Percentiles rank a stretch among this genome's conserved stretches.
Evolutionary conservation across 2,113 vertebrate species (phyloP).

Genomic region (Dryoscopus gambensis): DNA sequence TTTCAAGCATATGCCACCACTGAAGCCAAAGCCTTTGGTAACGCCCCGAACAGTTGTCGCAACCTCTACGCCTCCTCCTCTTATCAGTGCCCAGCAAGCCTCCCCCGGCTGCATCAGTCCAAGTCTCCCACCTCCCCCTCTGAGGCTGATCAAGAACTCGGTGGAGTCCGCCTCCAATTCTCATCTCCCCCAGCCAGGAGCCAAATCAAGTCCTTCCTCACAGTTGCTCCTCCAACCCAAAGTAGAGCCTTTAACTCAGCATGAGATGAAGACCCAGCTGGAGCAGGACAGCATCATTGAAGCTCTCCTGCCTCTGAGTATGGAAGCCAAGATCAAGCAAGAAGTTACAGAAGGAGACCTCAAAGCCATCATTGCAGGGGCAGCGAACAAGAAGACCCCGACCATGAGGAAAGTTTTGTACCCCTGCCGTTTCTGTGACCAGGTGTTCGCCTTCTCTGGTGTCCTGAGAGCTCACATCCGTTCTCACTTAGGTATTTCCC

Average conservation of each 20-base stretch:
- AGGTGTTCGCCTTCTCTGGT: slow-evolving; percentile 90
- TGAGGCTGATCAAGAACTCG: slow-evolving; percentile 76
- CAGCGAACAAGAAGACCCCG: slow-evolving; percentile 70
- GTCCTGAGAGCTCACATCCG: slow-evolving; percentile 92
- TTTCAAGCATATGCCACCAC: slow-evolving; percentile 85
- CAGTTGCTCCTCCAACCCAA: slow-evolving; percentile 67
- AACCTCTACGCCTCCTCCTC: slow-evolving; percentile 85
- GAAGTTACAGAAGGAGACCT: slow-evolving; percentile 83
- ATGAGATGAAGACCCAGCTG: slow-evolving; percentile 74
- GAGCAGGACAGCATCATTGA: slow-evolving; percentile 84
- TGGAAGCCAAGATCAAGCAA: slow-evolving; percentile 81
- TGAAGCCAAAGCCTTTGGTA: slow-evolving; percentile 93
- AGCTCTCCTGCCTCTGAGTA: slow-evolving; percentile 75
- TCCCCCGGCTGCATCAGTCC: slow-evolving; percentile 92
- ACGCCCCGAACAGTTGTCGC: slow-evolving; percentile 85
- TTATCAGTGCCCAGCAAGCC: slow-evolving; percentile 89
- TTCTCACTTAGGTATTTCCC: slow-evolving; percentile 90
- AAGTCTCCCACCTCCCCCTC: slow-evolving; percentile 83
- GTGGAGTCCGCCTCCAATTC: slow-evolving; percentile 72
- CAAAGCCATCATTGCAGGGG: slow-evolving; percentile 74
- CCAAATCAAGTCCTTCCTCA: slow-evolving; percentile 43
- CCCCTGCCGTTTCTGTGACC: slow-evolving; percentile 92
- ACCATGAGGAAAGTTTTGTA: slow-evolving; percentile 83
- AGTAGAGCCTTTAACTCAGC: slow-evolving; percentile 65
- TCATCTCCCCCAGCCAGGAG: slow-evolving; percentile 65